A percentile compares a stretch with the other conserved stretches of the same genome.
Evolutionary conservation across 2,113 vertebrate genomes (phyloP).

Genomic region (Hippoglossus stenolepis): DNA sequence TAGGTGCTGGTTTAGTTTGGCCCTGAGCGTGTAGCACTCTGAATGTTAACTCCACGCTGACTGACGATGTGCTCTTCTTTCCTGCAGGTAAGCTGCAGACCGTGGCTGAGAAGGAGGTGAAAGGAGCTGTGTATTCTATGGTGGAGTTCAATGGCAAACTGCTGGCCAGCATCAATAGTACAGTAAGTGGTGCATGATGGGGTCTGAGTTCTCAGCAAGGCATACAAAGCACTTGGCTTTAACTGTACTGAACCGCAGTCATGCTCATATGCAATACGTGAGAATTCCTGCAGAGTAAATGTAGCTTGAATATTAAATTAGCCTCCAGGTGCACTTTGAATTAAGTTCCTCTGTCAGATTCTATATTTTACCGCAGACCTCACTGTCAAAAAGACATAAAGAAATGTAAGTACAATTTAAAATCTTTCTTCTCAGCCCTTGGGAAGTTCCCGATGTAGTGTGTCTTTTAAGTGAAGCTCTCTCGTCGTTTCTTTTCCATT

Average conservation of each 20-base stretch:
- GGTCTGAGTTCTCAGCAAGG: not conserved
- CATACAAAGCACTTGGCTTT: not conserved
- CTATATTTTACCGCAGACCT: not conserved
- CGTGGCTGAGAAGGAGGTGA: slow-evolving; percentile 98
- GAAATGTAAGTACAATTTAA: not conserved
- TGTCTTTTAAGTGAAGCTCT: not conserved
- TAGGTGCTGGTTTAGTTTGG: slow-evolving; percentile 10
- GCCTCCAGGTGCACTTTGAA: not conserved
- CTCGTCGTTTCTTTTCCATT: not conserved
- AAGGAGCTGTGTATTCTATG: slow-evolving; percentile 98
- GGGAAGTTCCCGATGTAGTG: not conserved
- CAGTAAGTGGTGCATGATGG: slow-evolving; percentile 80
- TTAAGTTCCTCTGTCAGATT: slow-evolving; percentile 3
- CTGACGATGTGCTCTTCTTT: slow-evolving; percentile 27
- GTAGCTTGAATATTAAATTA: not conserved
- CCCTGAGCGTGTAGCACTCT: slow-evolving; percentile 1
- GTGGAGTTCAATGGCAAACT: slow-evolving; percentile 99
- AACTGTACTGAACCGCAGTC: not conserved
- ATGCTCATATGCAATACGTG: not conserved
- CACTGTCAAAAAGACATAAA: not conserved
- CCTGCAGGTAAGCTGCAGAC: slow-evolving; percentile 95
- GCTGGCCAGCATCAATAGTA: slow-evolving; percentile 99
- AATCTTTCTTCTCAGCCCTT: slow-evolving; percentile 2
- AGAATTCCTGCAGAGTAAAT: not conserved
- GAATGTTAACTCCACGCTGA: slow-evolving; percentile 1